These are phyloP conservation scores for Azemiops feae DNA, from an alignment of 2,113 vertebrate genomes.

Conservation along the genomic window DNA sequence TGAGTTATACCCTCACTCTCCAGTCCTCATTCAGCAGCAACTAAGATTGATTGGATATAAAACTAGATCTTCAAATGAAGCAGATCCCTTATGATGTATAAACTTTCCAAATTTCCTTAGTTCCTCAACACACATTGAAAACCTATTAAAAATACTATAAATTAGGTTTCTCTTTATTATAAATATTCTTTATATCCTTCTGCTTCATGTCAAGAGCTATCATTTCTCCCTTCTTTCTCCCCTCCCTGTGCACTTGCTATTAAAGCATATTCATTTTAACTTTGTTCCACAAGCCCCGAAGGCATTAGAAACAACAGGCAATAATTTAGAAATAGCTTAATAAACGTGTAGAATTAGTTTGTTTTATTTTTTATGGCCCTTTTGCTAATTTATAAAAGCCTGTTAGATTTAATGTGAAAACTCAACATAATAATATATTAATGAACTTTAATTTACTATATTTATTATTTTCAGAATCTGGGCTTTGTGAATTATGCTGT, in stretches of 20 bases:
- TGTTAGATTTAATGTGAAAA: constrained; percentile 2
- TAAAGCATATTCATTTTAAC: not conserved
- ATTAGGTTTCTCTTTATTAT: not conserved
- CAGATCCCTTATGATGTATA: not conserved
- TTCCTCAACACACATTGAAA: not conserved
- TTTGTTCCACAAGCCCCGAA: constrained; percentile 2
- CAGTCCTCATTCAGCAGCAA: not conserved
- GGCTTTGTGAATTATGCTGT: constrained; percentile 3
- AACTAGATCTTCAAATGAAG: not conserved
- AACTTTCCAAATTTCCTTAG: not conserved
- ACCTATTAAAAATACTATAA: not conserved
- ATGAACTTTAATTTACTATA: constrained; percentile 20
- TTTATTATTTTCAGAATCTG: constrained; percentile 32
- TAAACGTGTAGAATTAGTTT: not conserved
- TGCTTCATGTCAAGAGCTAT: not conserved
- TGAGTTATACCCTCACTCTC: not conserved
- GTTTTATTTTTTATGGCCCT: constrained; percentile 13
- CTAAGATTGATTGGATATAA: not conserved
- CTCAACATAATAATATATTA: constrained; percentile 27
- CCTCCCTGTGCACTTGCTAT: not conserved
- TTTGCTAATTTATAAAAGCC: constrained; percentile 19
- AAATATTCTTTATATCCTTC: not conserved
- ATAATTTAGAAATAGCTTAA: constrained; percentile 36
- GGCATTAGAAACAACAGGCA: not conserved
- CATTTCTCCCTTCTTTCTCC: too few relatives aligned